Percentiles rank a stretch among this genome's conserved stretches.
These are phyloP conservation scores for Fragum whitleyi DNA, from an alignment of 2,888 invertebrate genomes.

Conservation along the genomic window DNA sequence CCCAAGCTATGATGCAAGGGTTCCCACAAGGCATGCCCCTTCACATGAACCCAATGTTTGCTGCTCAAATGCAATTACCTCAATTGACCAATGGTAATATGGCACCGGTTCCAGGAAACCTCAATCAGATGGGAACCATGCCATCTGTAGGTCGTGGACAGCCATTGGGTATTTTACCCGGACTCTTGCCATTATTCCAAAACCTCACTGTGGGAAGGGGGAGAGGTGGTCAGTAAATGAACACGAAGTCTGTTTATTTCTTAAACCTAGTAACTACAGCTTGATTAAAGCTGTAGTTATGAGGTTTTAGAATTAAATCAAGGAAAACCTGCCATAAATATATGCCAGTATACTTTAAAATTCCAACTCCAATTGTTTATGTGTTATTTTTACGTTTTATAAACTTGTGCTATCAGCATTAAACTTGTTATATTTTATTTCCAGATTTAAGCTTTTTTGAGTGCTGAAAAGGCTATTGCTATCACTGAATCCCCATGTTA, in stretches of 20 bases:
- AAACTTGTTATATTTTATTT: too few species aligned
- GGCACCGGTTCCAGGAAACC: neutral
- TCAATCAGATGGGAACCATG: conserved; percentile 6
- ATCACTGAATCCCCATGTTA: too few species aligned
- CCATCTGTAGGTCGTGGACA: conserved; percentile 53
- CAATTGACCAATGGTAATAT: neutral
- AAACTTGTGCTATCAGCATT: too few species aligned
- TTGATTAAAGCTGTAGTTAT: too few species aligned
- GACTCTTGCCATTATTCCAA: conserved; percentile 53
- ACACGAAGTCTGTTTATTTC: too few species aligned
- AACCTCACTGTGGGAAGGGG: conserved; percentile 52
- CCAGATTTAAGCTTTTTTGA: too few species aligned
- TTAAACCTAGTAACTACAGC: too few species aligned
- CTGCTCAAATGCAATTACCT: conserved; percentile 9
- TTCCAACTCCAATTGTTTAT: too few species aligned
- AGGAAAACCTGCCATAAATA: neutral
- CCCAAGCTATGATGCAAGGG: conserved; percentile 3
- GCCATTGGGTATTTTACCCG: conserved; percentile 48
- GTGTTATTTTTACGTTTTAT: too few species aligned
- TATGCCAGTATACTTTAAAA: too few species aligned
- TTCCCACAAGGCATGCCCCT: conserved; percentile 35
- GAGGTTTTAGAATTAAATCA: neutral
- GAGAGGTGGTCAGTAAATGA: conserved; percentile 20
- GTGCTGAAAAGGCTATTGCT: too few species aligned
- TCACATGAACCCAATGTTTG: conserved; percentile 39